Evolutionary conservation across 2,888 invertebrate genomes (phyloP), one percentile per base, ranked within the genome.

Genomic region (Thecophora atra): DNA sequence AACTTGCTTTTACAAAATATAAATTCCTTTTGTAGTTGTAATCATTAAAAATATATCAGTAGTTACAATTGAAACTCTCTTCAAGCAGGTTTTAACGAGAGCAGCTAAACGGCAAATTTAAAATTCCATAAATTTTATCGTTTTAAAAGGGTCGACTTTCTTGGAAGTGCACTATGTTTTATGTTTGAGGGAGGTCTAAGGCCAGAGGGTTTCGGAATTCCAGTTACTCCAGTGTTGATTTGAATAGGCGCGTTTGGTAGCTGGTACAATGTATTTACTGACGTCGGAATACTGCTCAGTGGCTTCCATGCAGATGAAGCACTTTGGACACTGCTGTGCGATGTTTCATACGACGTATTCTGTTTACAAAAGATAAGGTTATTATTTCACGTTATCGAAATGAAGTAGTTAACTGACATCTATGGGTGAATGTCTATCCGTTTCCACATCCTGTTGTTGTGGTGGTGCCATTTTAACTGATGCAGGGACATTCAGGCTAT

Each of bases 271-370:
- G 19, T 76, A 11, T 66, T 56, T 67, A 72, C 52, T 51, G 56
- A 26, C 13, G 73, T 24, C 21, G 62, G 19, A 11, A 28, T 28
- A 24, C 15, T 44, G 63, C 47, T 63, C 72, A 72, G 71, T 71
- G 62, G 68, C 26, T 66, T 76, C 73, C 51, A 30, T 7, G 72
- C 56, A 30, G 73, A 71, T 13, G 78, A 79, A 71, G 79, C 78
- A 71, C 79, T 78, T 69, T 81, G 80, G 7, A 81, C 72, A 78
- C 86, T 86, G 44, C 83, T 82, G 60, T 82, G 84, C 11, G 86
- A 86, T 17, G 85, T 85, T 44, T 83, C 83, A 17, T 86, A 85
- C 17, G 86, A 86, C 75, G 85, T 81, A 68, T 85, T 86, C 86
- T 86, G 73, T 1, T 77, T 77, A 52, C 24, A 21, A 47, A 63